A percentile compares a stretch with the other conserved stretches of the same genome.
Evolutionary conservation across 2,797 vertebrate genomes (phyloP).

Genomic region (Pseudochirops corinnae): DNA sequence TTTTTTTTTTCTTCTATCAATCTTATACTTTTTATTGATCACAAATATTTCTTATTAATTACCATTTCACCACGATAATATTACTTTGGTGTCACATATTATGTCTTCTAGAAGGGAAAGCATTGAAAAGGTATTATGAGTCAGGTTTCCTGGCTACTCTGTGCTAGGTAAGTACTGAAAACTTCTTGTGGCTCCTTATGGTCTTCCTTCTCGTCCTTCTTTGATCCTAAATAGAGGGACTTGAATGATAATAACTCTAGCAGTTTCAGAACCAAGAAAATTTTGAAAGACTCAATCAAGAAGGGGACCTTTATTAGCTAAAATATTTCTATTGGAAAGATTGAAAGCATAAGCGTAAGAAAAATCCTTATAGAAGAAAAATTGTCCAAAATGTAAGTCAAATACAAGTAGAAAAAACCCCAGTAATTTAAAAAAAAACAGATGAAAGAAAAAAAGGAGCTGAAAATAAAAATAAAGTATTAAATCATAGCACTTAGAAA

Average conservation of each 20-base stretch:
- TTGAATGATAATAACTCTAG: background rate
- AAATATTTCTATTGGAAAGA: background rate
- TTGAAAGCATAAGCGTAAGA: background rate
- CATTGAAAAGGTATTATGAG: background rate
- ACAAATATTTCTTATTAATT: background rate
- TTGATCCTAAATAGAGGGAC: background rate
- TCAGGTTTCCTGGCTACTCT: background rate
- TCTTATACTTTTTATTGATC: background rate
- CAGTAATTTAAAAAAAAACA: background rate
- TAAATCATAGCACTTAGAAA: background rate
- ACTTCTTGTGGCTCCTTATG: background rate
- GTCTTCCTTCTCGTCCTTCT: background rate
- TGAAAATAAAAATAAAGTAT: background rate
- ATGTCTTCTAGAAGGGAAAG: background rate
- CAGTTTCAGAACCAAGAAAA: background rate
- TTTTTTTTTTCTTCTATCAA: background rate
- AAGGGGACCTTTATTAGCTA: background rate
- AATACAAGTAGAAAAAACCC: background rate
- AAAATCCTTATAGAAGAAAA: background rate
- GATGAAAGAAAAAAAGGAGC: background rate
- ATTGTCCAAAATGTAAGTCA: background rate
- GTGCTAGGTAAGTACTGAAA: conserved; percentile 4
- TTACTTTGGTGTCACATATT: background rate
- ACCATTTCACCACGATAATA: background rate
- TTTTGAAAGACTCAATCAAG: background rate